Evolutionary conservation across 2,797 vertebrate species (phyloP).

Genomic region (Crocidura indochinensis): DNA sequence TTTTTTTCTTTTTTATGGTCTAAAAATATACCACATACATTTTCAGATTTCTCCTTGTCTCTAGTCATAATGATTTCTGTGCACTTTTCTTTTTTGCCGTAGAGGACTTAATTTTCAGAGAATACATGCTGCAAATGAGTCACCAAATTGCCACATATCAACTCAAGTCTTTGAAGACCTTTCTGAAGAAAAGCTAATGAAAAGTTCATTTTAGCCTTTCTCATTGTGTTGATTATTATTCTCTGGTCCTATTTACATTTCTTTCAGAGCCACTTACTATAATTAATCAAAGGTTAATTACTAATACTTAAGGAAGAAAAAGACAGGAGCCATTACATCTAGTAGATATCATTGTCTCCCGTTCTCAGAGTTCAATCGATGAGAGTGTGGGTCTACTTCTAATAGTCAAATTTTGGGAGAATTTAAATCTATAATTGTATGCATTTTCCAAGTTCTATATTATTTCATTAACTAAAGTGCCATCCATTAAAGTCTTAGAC

Average conservation of each 20-base stretch:
- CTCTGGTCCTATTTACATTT: neutral
- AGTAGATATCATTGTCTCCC: too few species aligned
- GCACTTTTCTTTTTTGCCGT: constrained; percentile 72
- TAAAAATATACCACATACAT: neutral
- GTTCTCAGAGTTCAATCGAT: constrained; percentile 6
- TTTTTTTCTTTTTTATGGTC: neutral
- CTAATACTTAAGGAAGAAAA: neutral
- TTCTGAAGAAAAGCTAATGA: constrained; percentile 19
- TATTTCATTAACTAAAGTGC: neutral
- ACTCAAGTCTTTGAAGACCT: constrained; percentile 80
- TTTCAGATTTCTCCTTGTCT: constrained; percentile 77
- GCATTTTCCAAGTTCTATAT: constrained; percentile 4
- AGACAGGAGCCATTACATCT: accelerated
- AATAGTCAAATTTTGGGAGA: constrained; percentile 4
- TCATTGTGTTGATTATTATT: neutral
- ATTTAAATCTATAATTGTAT: constrained; percentile 13
- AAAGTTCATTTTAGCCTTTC: constrained; percentile 17
- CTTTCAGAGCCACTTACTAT: neutral
- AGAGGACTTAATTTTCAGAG: constrained; percentile 84
- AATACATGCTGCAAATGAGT: constrained; percentile 84
- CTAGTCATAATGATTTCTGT: constrained; percentile 80
- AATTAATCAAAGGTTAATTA: neutral
- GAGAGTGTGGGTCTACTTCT: neutral
- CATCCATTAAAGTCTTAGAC: neutral
- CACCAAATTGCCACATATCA: constrained; percentile 85